A percentile compares a stretch with the other conserved stretches of the same genome.
These are phyloP conservation scores for Boloria euphrosyne DNA, from an alignment of 2,888 invertebrate genomes.

Conservation along the genomic window DNA sequence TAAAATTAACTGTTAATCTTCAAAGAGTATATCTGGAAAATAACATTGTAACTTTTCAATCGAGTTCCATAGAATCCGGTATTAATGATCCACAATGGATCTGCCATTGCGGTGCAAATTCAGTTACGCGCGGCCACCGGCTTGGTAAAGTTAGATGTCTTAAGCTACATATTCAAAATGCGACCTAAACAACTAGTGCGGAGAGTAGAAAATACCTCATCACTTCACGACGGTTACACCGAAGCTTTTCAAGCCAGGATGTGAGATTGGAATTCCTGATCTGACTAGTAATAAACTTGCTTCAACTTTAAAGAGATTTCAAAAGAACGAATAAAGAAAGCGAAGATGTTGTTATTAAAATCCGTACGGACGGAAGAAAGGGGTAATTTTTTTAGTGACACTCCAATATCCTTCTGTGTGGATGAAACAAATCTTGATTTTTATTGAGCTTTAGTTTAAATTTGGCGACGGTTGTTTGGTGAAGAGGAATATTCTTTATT, in stretches of 20 bases:
- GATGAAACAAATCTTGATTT: slow-evolving; percentile 56
- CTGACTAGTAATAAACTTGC: slow-evolving; percentile 80
- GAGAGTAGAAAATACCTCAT: slow-evolving; percentile 46
- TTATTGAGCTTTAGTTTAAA: slow-evolving; percentile 65
- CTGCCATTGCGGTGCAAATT: slow-evolving; percentile 50
- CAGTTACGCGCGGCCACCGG: slow-evolving; percentile 43
- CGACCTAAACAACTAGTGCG: slow-evolving; percentile 43
- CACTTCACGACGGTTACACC: slow-evolving; percentile 59
- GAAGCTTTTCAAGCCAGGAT: slow-evolving; percentile 75
- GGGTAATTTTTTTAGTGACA: slow-evolving; percentile 60
- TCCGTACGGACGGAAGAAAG: slow-evolving; percentile 66
- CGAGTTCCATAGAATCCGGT: slow-evolving; percentile 48
- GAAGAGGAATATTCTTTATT: slow-evolving; percentile 25
- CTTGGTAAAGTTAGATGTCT: slow-evolving; percentile 40
- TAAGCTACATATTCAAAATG: slow-evolving; percentile 39
- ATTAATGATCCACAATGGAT: slow-evolving; percentile 51
- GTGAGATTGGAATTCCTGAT: slow-evolving; percentile 80
- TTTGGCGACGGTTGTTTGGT: slow-evolving; percentile 45
- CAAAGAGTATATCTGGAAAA: slow-evolving; percentile 41
- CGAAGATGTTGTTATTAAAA: slow-evolving; percentile 72
- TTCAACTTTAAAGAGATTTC: slow-evolving; percentile 70
- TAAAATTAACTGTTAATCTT: slow-evolving; percentile 39
- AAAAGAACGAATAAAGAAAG: slow-evolving; percentile 75
- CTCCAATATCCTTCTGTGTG: slow-evolving; percentile 48
- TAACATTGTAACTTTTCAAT: slow-evolving; percentile 43